Base-by-base conservation (phyloP, 2,888 invertebrate genomes). In the Didymodactylos carnosus region DNA sequence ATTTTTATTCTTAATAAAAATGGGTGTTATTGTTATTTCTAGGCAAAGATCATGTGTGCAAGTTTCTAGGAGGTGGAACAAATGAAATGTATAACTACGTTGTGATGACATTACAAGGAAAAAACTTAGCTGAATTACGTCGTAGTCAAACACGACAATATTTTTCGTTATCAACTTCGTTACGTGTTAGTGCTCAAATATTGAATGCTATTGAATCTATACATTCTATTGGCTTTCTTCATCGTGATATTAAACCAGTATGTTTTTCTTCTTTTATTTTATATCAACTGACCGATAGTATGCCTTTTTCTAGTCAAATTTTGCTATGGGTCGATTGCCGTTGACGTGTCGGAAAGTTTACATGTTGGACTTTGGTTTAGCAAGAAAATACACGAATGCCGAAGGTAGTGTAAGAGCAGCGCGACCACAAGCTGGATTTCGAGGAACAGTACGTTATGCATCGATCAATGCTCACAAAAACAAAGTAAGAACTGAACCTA, bases 11-110 rank as follows among this genome's bases (percentile, higher is more conserved):
- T n/a, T n/a, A n/a, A n/a, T n/a, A n/a, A n/a, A n/a, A n/a, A n/a
- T n/a, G n/a, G n/a, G n/a, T n/a, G n/a, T n/a, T n/a, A n/a, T n/a
- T n/a, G n/a, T n/a, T n/a, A n/a, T n/a, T n/a, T n/a, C n/a, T n/a
- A n/a, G n/a, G 93, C 79, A 93, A 92, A 81, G 94, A 94, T 81
- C 95, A 98, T 83, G 94, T 97, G 62, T 99, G 98, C 83, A 89
- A 94, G 75, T 98, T 99, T 85, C 95, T 97, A 81, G 98, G 97
- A 72, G 98, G 97, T 87, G 98, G 98, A 1, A 87, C 97, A 29
- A 99, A 97, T 85, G 97, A 98, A 81, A 88, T 94, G 75, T 99
- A 97, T 85, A 99, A 98, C 86, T 98, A 98, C 84, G 94, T 99
- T 70, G 97, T 98, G 79, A 99, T 99, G 98, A 94, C 95, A 82